Base-by-base conservation (phyloP, 2,113 vertebrate genomes). In the Poeciliopsis occidentalis region DNA sequence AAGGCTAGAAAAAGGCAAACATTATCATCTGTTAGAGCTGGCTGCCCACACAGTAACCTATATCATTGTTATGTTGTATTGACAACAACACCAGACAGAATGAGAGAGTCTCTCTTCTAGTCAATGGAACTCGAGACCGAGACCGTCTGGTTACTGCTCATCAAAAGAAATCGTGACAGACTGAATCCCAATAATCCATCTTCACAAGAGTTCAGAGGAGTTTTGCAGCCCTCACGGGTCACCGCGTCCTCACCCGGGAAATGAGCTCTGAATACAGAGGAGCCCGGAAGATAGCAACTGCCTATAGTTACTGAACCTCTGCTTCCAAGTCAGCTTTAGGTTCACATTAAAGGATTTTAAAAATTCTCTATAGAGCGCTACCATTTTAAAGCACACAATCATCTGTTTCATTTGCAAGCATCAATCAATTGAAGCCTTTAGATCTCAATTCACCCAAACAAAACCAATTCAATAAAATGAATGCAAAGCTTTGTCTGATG, bases 111-210 rank as follows among this genome's bases (percentile, higher is more conserved):
- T 60, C 72, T 69, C 71, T 83, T 51, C 41, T 67, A 57, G 61
- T 60, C 65, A 67, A 37, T 15, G 54, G 64, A 64, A 65, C 64
- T 30, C 29, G 47, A 84, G 64, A 39, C 44, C 10, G 24, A 84
- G 61, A 47, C 44, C 10, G 26, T 80, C 71, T 74, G 69, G 74
- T 74, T 78, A 67, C 32, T 79, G 61, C 54, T 73, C 76, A 86
- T 85, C 85, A 85, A 75, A 81, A 82, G 78, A 72, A 82, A 54
- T 39, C 34, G 39, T 68, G 80, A 68, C 64, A 67, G 57, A 30
- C 44, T 57, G 71, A 88, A 78, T 86, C 81, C 82, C 8, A 54
- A 75, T 82, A 73, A 87, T 88, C 82, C 71, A 71, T 73, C 83
- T 77, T 85, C 67, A 79, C 76, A 64, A 27, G 27, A 76, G 76